Evolutionary conservation across 2,797 vertebrate genomes (phyloP).

Genomic region (Megaceryle alcyon): DNA sequence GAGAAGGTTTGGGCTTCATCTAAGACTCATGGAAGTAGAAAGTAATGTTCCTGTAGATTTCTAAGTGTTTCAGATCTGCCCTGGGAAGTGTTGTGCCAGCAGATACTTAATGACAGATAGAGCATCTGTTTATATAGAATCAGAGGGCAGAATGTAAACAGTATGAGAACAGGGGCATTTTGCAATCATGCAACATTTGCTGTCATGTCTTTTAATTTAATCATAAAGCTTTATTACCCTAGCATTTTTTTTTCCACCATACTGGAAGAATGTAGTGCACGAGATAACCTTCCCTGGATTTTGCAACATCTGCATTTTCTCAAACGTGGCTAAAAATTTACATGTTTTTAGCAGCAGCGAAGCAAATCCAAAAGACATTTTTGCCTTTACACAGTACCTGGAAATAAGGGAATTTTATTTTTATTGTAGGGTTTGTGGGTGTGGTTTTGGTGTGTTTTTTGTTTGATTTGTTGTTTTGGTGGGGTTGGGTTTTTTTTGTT

Average conservation of each 20-base stretch:
- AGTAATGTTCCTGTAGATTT: neutral
- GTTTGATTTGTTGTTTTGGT: no score
- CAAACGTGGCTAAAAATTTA: neutral
- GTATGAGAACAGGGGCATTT: neutral
- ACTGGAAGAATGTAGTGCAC: neutral
- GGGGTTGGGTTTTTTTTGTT: no score
- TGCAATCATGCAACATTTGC: neutral
- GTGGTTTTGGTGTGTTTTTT: no score
- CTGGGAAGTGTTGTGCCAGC: neutral
- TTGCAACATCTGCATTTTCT: neutral
- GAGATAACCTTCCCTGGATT: neutral
- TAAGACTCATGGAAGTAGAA: neutral
- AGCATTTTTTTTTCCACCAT: neutral
- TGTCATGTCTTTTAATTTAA: neutral
- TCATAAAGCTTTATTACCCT: neutral
- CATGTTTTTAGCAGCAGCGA: neutral
- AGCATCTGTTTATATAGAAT: neutral
- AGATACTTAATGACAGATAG: neutral
- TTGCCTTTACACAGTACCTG: neutral
- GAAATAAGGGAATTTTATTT: neutral
- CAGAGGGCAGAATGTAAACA: neutral
- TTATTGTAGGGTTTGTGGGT: neutral
- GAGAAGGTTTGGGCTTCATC: neutral
- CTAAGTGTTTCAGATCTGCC: neutral
- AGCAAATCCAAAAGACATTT: neutral